Percentiles rank a stretch among this genome's conserved stretches.
These are phyloP conservation scores for Chymomyza caudatula DNA, from an alignment of 2,888 invertebrate genomes.

Conservation along the genomic window DNA sequence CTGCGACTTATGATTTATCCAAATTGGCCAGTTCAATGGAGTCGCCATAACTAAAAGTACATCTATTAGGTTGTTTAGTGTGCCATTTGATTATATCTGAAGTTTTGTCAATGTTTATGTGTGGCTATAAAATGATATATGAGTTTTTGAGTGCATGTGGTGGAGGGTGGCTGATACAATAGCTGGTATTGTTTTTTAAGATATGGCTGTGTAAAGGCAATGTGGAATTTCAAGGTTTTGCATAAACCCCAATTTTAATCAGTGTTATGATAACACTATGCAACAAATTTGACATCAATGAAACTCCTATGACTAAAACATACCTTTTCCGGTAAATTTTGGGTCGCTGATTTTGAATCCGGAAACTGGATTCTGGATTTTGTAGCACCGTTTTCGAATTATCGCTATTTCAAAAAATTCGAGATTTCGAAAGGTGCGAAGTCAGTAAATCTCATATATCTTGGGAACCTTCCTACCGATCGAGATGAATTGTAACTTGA, in stretches of 20 bases:
- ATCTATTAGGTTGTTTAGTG: conserved; percentile 16
- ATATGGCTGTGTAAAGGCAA: background rate
- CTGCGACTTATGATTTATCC: conserved; percentile 48
- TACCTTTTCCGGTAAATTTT: no score
- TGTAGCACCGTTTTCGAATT: no score
- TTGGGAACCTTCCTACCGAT: no score
- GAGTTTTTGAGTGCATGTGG: conserved; percentile 24
- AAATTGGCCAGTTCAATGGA: conserved; percentile 67
- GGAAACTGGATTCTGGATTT: no score
- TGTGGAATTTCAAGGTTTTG: background rate
- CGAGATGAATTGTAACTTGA: no score
- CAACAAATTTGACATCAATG: no score
- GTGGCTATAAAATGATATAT: conserved; percentile 43
- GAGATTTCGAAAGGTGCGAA: no score
- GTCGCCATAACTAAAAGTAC: conserved; percentile 71
- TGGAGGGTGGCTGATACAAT: conserved; percentile 7
- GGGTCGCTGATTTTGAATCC: no score
- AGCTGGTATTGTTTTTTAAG: background rate
- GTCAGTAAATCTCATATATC: no score
- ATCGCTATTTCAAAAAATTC: no score
- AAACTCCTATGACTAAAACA: no score
- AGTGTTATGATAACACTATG: no score
- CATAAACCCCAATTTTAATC: background rate
- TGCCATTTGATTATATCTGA: conserved; percentile 1
- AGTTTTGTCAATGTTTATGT: background rate